Percentiles rank a stretch among this genome's conserved stretches.
Conservation (phyloP, 2,888 invertebrate species). For the Brachyptera risi region DNA sequence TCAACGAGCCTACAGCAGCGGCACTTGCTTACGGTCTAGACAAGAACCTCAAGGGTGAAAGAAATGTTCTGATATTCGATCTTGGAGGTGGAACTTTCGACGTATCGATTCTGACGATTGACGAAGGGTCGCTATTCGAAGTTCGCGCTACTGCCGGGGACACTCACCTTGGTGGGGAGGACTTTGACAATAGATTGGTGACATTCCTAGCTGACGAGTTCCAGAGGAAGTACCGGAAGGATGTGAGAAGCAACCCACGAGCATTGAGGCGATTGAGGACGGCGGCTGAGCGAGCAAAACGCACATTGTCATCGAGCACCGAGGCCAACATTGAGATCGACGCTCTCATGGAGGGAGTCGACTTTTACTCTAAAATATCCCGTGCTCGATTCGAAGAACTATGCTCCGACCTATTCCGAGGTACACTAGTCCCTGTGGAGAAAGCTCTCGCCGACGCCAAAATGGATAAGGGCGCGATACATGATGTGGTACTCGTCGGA, state of each 20-base stretch:
- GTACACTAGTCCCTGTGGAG: conserved; percentile 72
- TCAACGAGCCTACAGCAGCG: conserved; percentile 81
- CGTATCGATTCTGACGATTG: conserved; percentile 52
- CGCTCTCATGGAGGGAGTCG: conserved; percentile 68
- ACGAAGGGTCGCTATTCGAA: conserved; percentile 64
- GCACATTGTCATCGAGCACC: conserved; percentile 70
- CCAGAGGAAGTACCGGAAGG: conserved; percentile 68
- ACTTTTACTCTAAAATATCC: conserved; percentile 67
- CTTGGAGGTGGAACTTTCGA: conserved; percentile 58
- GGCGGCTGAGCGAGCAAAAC: conserved; percentile 73
- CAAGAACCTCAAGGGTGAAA: conserved; percentile 53
- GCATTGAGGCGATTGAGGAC: conserved; percentile 66
- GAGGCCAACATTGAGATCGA: conserved; percentile 73
- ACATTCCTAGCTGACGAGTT: conserved; percentile 76
- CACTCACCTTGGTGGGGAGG: conserved; percentile 75
- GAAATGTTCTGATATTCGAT: conserved; percentile 54
- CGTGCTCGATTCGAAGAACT: conserved; percentile 74
- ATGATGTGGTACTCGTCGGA: conserved; percentile 78
- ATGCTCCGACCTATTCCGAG: conserved; percentile 65
- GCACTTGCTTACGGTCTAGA: conserved; percentile 52
- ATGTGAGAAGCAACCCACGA: conserved; percentile 60
- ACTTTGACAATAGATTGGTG: conserved; percentile 76
- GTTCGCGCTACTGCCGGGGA: conserved; percentile 78
- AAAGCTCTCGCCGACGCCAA: conserved; percentile 74
- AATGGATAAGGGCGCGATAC: conserved; percentile 68